Percentiles rank a stretch among this genome's conserved stretches.
Conservation (phyloP, 2,888 invertebrate species). For the Ephialtes manifestator region DNA sequence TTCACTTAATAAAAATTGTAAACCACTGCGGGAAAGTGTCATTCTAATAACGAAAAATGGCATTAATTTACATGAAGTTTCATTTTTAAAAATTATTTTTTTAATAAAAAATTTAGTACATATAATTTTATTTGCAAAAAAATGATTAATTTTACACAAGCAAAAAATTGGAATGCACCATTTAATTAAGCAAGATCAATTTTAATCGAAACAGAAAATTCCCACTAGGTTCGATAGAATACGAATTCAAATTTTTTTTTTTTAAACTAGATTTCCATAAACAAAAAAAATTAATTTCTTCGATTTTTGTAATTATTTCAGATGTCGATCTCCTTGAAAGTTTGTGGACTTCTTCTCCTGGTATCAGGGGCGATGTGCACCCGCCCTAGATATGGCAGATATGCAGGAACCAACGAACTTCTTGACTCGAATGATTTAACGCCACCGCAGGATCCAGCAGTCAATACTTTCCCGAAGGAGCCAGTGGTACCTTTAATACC, state of each 20-base stretch:
- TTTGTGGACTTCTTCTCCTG: constrained; percentile 32
- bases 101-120: too few species aligned
- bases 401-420: constrained; percentile 56
- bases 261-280: not conserved
- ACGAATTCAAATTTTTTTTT: not conserved
- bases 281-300: not conserved
- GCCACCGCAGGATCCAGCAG: constrained; percentile 74
- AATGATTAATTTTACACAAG: too few species aligned
- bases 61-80: too few species aligned
- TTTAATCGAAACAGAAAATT: too few species aligned
- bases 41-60: too few species aligned
- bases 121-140: too few species aligned
- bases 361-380: constrained; percentile 21
- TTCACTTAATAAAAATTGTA: too few species aligned
- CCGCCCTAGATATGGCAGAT: not conserved
- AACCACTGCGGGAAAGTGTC: not conserved
- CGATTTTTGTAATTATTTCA: not conserved
- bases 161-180: too few species aligned
- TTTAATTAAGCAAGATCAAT: too few species aligned
- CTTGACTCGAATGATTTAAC: constrained; percentile 56
- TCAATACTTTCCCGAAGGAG: constrained; percentile 71
- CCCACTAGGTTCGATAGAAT: not conserved
- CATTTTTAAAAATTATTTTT: too few species aligned
- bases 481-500: constrained; percentile 72
- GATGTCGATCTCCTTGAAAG: constrained; percentile 27